Evolutionary conservation across 2,888 invertebrate species (phyloP), one percentile per base, ranked within the genome.

Genomic region (Urechis unicinctus): DNA sequence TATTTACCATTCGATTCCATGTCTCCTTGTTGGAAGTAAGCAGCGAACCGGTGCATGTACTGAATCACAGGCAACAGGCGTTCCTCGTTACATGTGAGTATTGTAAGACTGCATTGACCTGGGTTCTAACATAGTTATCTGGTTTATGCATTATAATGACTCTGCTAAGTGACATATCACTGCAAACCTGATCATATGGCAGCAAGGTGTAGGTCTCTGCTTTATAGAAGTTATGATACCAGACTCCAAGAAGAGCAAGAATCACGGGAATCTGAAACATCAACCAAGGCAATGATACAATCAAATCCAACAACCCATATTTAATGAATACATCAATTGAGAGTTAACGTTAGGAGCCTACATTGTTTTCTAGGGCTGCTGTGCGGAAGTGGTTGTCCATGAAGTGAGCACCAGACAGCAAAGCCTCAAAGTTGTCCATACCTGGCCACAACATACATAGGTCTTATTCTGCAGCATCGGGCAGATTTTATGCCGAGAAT

Each of bases 1-100:
- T 80, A 85, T 81, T 99, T 98, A 61, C 98, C 98, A 79, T 98
- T 98, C 64, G 94, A 94, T 80, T 99, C 98, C 98, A 99, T 97
- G 73, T 97, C 97, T 2, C 96, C 96, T 81, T 99, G 98, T 80
- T 99, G 98, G 82, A 98, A 97, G 79, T 98, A 99, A 21, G 98
- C 97, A 9, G 98, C 93, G 81, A 98, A 97, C 77, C 97, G 86
- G 78, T 98, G 98, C 70, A 99, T 80, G 78, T 98, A 96, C 79
- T 81, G 65, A 49, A 36, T n/a, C n/a, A n/a, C n/a, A n/a, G n/a
- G n/a, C n/a, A n/a, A n/a, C n/a, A n/a, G n/a, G n/a, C n/a, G n/a
- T n/a, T n/a, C n/a, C n/a, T n/a, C n/a, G n/a, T n/a, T n/a, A n/a
- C n/a, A n/a, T n/a, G n/a, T n/a, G n/a, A n/a, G n/a, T n/a, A n/a